Percentiles rank a stretch among this genome's conserved stretches.
These are phyloP conservation scores for Lichenostomus cassidix DNA, from an alignment of 2,113 vertebrate species.

Conservation along the genomic window DNA sequence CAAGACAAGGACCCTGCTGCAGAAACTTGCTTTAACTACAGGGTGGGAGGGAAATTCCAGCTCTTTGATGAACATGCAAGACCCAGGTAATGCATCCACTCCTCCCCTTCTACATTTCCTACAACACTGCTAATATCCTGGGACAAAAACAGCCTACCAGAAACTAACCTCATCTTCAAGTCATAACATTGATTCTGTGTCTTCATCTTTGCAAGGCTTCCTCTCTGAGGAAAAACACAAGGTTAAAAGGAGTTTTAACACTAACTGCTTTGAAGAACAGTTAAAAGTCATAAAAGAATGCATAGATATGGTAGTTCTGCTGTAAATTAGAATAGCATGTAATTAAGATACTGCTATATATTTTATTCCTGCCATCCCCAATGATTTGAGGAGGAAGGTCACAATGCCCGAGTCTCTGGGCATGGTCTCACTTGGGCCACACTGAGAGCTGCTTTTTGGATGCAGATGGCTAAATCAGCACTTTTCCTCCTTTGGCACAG, in stretches of 20 bases:
- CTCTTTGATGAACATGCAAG: accelerated
- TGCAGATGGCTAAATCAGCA: background rate
- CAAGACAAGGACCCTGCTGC: background rate
- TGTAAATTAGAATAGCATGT: background rate
- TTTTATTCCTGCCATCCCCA: background rate
- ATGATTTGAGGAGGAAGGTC: background rate
- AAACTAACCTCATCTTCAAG: background rate
- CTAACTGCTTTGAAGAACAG: background rate
- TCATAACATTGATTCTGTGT: background rate
- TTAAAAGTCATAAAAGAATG: background rate
- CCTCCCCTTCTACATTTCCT: background rate
- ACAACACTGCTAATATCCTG: background rate
- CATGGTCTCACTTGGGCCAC: background rate
- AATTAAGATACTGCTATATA: background rate
- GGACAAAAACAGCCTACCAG: background rate
- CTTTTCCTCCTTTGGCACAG: background rate
- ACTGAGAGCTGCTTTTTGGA: background rate
- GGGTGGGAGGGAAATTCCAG: background rate
- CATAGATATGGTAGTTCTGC: background rate
- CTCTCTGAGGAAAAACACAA: background rate
- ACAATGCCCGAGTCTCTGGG: background rate
- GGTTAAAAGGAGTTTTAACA: background rate
- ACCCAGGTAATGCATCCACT: background rate
- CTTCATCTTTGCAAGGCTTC: background rate
- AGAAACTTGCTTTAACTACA: background rate